Conservation (phyloP, 2,888 invertebrate species). For the Agonopterix arenella region DNA sequence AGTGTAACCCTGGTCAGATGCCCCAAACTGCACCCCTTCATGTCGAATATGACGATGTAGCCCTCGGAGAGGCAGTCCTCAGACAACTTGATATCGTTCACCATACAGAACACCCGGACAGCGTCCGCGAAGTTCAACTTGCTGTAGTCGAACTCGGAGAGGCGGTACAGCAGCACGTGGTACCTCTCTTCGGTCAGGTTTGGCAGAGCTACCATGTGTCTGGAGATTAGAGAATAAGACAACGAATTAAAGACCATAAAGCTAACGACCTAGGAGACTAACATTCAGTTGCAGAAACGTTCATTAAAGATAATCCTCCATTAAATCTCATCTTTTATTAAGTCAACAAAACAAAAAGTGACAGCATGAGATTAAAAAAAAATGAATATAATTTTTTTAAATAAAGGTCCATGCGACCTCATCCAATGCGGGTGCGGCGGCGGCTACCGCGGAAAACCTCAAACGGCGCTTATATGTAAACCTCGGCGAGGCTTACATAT, state of each 20-base stretch:
- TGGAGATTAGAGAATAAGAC: conserved; percentile 30
- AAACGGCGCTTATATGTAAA: no score
- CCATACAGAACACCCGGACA: conserved; percentile 81
- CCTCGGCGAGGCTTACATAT: no score
- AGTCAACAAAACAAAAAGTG: no score
- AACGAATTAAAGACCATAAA: neutral
- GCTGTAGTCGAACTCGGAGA: conserved; percentile 78
- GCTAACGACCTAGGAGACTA: neutral
- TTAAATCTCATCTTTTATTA: no score
- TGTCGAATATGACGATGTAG: conserved; percentile 81
- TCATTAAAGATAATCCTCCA: no score
- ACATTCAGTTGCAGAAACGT: no score
- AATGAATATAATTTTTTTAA: no score
- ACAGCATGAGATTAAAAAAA: no score
- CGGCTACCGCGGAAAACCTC: no score
- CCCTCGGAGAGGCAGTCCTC: conserved; percentile 76
- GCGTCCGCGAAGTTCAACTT: conserved; percentile 80
- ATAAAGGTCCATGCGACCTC: no score
- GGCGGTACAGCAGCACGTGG: conserved; percentile 77
- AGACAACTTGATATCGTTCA: conserved; percentile 80
- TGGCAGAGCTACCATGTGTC: conserved; percentile 79
- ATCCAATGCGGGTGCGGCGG: no score
- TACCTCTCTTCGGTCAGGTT: conserved; percentile 79
- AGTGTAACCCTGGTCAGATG: conserved; percentile 80
- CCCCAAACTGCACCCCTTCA: conserved; percentile 81